Evolutionary conservation across 2,888 invertebrate genomes (phyloP).

Genomic region (Schrankia costaestrigalis): DNA sequence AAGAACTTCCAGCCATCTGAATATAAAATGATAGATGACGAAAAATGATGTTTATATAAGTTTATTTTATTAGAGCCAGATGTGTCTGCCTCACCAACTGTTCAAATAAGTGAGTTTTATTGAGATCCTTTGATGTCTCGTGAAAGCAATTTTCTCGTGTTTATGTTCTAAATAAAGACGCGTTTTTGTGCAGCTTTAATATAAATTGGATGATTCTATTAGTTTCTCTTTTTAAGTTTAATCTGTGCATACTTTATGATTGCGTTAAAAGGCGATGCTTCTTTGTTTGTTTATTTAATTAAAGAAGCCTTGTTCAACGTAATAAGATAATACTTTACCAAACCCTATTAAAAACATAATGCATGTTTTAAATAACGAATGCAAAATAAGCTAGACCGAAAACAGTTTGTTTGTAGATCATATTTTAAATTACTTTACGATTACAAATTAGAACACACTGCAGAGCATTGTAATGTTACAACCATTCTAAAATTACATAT

Average conservation of each 20-base stretch:
- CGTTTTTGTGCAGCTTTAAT: conserved; percentile 20
- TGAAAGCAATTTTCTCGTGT: conserved; percentile 57
- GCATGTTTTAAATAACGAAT: too few species aligned
- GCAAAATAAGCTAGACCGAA: too few species aligned
- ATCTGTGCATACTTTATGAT: conserved; percentile 3
- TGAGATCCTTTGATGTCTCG: conserved; percentile 66
- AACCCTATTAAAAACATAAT: too few species aligned
- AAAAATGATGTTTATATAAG: conserved; percentile 52
- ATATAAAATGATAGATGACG: conserved; percentile 47
- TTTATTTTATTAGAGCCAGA: conserved; percentile 65
- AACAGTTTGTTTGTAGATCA: too few species aligned
- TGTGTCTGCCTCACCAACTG: conserved; percentile 52
- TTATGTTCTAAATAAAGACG: conserved; percentile 49
- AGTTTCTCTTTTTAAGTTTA: conserved; percentile 6
- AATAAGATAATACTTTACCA: too few species aligned
- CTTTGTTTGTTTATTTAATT: too few species aligned
- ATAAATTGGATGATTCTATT: conserved; percentile 22
- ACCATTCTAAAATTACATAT: too few species aligned
- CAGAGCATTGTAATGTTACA: too few species aligned
- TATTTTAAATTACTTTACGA: too few species aligned
- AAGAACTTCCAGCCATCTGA: conserved; percentile 23
- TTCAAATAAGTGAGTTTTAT: conserved; percentile 64
- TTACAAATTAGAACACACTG: too few species aligned
- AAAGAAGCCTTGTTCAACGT: too few species aligned
- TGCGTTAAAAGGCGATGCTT: too few species aligned